Evolutionary conservation across 2,888 invertebrate species (phyloP), one percentile per base, ranked within the genome.

Genomic region (Mimumesa dahlbomi): DNA sequence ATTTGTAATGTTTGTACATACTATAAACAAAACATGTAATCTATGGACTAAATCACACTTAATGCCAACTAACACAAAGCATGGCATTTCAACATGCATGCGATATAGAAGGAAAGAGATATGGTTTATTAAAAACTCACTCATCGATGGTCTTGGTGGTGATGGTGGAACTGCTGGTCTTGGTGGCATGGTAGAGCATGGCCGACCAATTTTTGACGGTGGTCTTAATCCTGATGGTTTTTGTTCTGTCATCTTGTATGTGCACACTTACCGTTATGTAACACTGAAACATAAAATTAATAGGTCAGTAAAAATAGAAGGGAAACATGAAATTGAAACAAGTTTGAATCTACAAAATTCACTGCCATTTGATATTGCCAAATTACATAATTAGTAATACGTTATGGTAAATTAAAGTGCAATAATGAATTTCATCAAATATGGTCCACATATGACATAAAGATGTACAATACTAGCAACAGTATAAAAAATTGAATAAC

Each of bases 131-230:
- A 18, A 50, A 61, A 19, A 75, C 80, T 80, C 66, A 80, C 80
- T 80, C 67, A 50, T 52, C n/a, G 69, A 19, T 50, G 72, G 53
- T 56, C 65, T 77, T 4, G 85, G 90, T 16, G 93, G 92, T 64
- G 92, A 91, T 46, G 92, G 90, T 29, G 94, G 94, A 58, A 94
- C 88, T n/a, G 93, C 92, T 70, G 94, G 93, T 88, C 94, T 94
- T 6, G 93, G 93, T 69, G 92, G 90, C 67, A 92, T 90, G 59
- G 92, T 91, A 77, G 92, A 91, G 83, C 94, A 94, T 36, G 93
- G 91, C 76, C 94, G 90, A 64, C 93, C 93, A 84, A 94, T 94
- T 89, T 93, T 94, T 43, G 92, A 91, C 3, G 94, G 93, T 52
- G 91, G 93, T 82, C 92, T 92, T 74, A 94, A 87, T 61, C 93